Conservation (phyloP, 2,113 vertebrate genomes). For the Gavia stellata region DNA sequence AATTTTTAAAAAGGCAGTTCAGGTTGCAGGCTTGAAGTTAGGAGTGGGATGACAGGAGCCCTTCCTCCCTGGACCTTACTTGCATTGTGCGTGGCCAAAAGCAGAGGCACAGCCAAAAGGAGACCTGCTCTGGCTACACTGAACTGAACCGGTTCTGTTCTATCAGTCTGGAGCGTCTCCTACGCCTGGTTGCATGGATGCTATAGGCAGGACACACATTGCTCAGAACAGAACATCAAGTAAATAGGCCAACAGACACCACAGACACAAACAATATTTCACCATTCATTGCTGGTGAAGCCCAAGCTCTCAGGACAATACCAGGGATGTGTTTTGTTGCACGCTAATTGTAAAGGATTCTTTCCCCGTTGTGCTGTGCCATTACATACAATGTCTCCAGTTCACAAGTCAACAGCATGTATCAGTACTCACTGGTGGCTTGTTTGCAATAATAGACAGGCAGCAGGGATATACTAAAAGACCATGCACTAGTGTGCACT, state of each 20-base stretch:
- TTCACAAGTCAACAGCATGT: not conserved
- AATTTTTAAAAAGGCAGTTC: not conserved
- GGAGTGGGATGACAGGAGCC: not conserved
- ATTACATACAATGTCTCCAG: not conserved
- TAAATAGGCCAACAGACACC: slow-evolving; percentile 35
- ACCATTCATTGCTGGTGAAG: not conserved
- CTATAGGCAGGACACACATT: not conserved
- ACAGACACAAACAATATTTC: slow-evolving; percentile 4
- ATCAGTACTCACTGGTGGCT: not conserved
- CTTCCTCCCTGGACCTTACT: not conserved
- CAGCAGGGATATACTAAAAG: not conserved
- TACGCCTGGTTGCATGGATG: not conserved
- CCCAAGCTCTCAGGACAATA: not conserved
- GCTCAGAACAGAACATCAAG: slow-evolving; percentile 21
- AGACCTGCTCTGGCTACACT: not conserved
- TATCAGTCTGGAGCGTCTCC: not conserved
- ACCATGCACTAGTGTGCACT: not conserved
- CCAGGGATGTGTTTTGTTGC: not conserved
- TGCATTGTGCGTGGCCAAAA: not conserved
- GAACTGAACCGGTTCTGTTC: not conserved
- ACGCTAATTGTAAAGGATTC: not conserved
- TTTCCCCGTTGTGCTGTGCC: not conserved
- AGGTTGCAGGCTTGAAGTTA: accelerated
- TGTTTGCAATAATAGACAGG: not conserved
- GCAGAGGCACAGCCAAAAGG: not conserved